These are phyloP conservation scores for Chlamydotis undulata DNA, from an alignment of 2,113 vertebrate species.

Conservation along the genomic window DNA sequence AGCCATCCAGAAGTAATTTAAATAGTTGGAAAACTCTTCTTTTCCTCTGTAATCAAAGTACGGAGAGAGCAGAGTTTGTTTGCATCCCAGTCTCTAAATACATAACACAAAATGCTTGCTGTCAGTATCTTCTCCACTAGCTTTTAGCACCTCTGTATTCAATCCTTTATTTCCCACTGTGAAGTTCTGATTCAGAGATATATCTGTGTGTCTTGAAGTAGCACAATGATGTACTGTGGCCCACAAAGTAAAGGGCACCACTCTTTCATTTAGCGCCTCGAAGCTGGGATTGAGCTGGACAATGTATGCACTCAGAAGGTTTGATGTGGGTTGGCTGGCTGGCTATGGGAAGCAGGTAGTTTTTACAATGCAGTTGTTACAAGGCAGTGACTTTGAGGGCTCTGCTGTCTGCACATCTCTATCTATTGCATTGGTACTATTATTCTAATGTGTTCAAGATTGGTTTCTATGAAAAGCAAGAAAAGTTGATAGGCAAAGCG, in stretches of 20 bases:
- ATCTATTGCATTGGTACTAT: neutral
- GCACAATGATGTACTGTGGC: neutral
- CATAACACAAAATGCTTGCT: neutral
- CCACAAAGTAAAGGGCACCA: neutral
- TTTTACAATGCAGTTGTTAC: neutral
- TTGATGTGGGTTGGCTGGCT: neutral
- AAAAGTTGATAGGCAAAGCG: neutral
- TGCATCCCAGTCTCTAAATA: neutral
- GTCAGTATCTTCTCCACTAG: neutral
- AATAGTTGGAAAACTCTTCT: neutral
- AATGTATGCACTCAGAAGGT: neutral
- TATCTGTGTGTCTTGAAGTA: neutral
- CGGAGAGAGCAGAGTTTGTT: neutral
- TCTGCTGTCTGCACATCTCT: neutral
- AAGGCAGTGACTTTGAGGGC: neutral
- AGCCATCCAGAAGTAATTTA: neutral
- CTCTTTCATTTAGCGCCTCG: neutral
- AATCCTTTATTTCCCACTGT: neutral
- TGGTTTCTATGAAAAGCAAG: neutral
- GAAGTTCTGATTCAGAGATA: neutral
- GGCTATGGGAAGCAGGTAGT: neutral
- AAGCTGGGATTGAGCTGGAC: neutral
- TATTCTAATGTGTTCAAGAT: neutral
- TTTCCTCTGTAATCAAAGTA: neutral
- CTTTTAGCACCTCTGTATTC: neutral